A percentile compares a stretch with the other conserved stretches of the same genome.
Conservation (phyloP, 2,113 vertebrate species). For the Gymnorhina tibicen region DNA sequence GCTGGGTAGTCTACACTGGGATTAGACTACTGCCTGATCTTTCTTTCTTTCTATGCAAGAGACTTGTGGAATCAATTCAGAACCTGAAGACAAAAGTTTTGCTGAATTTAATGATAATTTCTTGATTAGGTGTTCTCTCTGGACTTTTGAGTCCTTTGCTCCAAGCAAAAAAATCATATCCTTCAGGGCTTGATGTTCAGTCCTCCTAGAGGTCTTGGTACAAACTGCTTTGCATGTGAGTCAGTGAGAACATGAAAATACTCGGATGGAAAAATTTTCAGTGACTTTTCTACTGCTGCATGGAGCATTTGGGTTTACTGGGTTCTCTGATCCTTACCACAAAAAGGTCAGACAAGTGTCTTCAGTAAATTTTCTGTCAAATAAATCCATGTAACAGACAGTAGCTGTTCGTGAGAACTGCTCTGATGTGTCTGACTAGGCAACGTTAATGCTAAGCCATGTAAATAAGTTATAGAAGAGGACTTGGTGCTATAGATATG, state of each 20-base stretch:
- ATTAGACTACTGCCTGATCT: not conserved
- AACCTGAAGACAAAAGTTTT: not conserved
- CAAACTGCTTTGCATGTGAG: not conserved
- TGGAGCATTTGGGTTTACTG: not conserved
- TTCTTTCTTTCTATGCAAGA: not conserved
- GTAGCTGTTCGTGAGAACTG: not conserved
- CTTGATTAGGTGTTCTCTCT: not conserved
- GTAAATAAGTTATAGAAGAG: not conserved
- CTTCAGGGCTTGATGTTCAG: not conserved
- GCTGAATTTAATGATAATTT: not conserved
- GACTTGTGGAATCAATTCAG: not conserved
- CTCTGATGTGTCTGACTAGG: not conserved
- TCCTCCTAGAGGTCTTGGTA: not conserved
- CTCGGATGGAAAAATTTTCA: not conserved
- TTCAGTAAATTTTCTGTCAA: not conserved
- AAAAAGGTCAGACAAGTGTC: not conserved
- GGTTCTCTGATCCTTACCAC: not conserved
- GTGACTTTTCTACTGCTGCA: not conserved
- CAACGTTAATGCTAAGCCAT: not conserved
- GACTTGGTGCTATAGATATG: not conserved
- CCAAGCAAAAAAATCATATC: not conserved
- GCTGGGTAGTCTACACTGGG: not conserved
- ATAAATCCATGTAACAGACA: not conserved
- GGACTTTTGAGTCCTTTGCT: not conserved
- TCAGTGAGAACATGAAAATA: not conserved